phyloP scores from a whole-genome alignment of 2,797 vertebrate genomes.

The Graptemys geographica region DNA sequence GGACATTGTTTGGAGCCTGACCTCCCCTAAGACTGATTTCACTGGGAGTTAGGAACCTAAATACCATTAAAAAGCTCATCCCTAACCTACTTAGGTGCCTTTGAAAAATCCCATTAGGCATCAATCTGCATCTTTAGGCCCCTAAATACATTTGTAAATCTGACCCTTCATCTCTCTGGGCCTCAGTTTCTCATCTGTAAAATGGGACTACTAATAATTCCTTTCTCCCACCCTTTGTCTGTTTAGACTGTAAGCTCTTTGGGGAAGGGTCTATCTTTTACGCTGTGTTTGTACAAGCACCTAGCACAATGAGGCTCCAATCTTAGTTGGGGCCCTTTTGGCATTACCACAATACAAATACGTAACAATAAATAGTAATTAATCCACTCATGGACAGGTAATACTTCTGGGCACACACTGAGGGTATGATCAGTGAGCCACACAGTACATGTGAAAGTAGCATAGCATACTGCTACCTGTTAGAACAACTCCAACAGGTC shows the following conservation, averaged over 20 bases:
- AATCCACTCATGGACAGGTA: not conserved
- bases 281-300: not conserved
- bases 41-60: not conserved
- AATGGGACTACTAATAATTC: not conserved
- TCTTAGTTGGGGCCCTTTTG: not conserved
- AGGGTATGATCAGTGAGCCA: not conserved
- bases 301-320: not conserved
- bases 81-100: not conserved
- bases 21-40: not conserved
- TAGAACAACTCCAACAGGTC: not conserved
- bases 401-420: not conserved
- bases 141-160: accelerated
- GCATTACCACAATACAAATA: not conserved
- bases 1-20: not conserved
- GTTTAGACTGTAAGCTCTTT: not conserved
- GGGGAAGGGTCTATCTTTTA: not conserved
- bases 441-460: not conserved
- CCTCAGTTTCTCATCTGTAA: not conserved
- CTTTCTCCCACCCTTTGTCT: not conserved
- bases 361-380: not conserved
- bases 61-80: not conserved
- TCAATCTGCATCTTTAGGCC: not conserved
- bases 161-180: not conserved
- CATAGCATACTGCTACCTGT: not conserved
- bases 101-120: not conserved